Conservation (phyloP, 1,140 invertebrate genomes). For the Panagrolaimus sp. region DNA sequence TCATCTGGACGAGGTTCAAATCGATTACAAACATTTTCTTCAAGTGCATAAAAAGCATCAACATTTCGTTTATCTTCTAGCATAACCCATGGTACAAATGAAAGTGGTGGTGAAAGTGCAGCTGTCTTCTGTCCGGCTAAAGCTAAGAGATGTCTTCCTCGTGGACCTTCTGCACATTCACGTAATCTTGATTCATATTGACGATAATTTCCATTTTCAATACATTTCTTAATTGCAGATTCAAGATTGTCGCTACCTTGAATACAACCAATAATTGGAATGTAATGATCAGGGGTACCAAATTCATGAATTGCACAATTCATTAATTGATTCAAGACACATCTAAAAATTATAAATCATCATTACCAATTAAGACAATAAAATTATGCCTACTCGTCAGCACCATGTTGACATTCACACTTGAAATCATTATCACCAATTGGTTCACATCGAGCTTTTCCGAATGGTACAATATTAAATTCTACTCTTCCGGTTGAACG, state of each 20-base stretch:
- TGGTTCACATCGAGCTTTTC: slow-evolving; percentile 53
- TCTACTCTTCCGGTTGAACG: slow-evolving; percentile 37
- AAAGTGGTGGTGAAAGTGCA: slow-evolving; percentile 29
- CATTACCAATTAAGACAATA: too few relatives aligned
- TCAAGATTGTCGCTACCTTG: slow-evolving; percentile 30
- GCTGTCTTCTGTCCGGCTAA: slow-evolving; percentile 44
- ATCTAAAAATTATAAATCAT: too few relatives aligned
- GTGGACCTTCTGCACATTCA: slow-evolving; percentile 37
- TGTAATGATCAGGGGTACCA: slow-evolving; percentile 32
- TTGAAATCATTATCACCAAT: slow-evolving; percentile 40
- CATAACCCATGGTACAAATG: slow-evolving; percentile 58
- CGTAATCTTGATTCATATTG: slow-evolving; percentile 19
- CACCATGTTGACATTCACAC: slow-evolving; percentile 54
- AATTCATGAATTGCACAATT: slow-evolving; percentile 53
- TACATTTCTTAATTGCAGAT: slow-evolving; percentile 29
- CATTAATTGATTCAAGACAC: slow-evolving; percentile 55
- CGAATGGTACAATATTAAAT: slow-evolving; percentile 52
- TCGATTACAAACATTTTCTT: slow-evolving; percentile 54
- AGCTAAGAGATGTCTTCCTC: slow-evolving; percentile 47
- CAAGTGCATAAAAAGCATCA: slow-evolving; percentile 56
- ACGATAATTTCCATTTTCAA: slow-evolving; percentile 21
- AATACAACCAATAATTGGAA: slow-evolving; percentile 50
- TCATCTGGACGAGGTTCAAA: slow-evolving; percentile 45
- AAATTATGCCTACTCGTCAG: too few relatives aligned
- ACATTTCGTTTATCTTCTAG: slow-evolving; percentile 44